A percentile compares a stretch with the other conserved stretches of the same genome.
Evolutionary conservation across 2,888 invertebrate genomes (phyloP).

Genomic region (Lacanobia oleracea): DNA sequence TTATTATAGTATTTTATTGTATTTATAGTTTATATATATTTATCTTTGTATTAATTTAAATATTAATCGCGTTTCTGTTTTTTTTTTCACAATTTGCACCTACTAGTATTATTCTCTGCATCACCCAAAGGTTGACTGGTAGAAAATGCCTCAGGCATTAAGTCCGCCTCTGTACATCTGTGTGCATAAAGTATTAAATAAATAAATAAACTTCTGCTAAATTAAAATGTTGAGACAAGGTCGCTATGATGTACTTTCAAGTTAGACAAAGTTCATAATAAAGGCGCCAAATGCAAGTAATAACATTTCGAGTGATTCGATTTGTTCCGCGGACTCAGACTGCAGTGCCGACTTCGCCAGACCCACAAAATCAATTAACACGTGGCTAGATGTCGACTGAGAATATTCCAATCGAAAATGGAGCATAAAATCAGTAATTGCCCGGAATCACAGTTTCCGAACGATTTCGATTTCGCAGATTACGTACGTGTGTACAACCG

Average conservation of each 20-base stretch:
- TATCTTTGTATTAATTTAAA: no score
- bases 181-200: no score
- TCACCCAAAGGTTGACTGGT: no score
- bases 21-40: no score
- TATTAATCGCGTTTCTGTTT: no score
- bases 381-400: slow-evolving; percentile 55
- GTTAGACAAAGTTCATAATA: slow-evolving; percentile 1
- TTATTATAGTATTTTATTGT: no score
- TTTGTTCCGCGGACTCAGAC: slow-evolving; percentile 27
- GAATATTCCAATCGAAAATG: slow-evolving; percentile 69
- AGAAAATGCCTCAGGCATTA: no score
- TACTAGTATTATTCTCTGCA: no score
- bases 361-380: slow-evolving; percentile 56
- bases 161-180: no score
- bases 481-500: slow-evolving; percentile 78
- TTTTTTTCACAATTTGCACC: no score
- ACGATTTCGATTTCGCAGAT: slow-evolving; percentile 81
- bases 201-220: no score
- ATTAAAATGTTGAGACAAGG: not conserved
- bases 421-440: slow-evolving; percentile 74
- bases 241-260: not conserved
- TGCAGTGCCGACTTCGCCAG: slow-evolving; percentile 35
- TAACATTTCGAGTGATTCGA: slow-evolving; percentile 34
- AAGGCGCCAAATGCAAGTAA: slow-evolving; percentile 12
- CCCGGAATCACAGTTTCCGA: slow-evolving; percentile 76